A percentile compares a stretch with the other conserved stretches of the same genome.
phyloP scores from a whole-genome alignment of 2,888 invertebrate genomes.

The Drosophila percnosoma region DNA sequence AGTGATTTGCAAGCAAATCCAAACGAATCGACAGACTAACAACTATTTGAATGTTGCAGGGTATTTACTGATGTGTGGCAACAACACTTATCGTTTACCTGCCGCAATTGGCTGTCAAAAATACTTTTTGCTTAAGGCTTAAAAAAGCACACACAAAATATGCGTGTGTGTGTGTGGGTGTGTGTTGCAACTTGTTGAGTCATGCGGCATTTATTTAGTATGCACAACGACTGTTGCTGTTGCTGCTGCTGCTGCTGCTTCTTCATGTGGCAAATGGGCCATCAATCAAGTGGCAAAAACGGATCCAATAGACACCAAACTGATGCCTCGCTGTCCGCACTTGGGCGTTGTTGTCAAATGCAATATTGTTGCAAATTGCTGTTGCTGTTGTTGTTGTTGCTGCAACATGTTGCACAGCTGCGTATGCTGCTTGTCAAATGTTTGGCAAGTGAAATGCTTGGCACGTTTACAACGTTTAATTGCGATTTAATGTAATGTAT shows the following conservation, averaged over 20 bases:
- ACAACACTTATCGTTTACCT: constrained; percentile 11
- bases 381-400: constrained; percentile 5
- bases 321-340: constrained; percentile 14
- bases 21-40: constrained; percentile 24
- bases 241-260: constrained; percentile 2
- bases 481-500: constrained; percentile 67
- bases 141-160: constrained; percentile 14
- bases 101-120: constrained; percentile 36
- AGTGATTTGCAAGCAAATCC: constrained; percentile 16
- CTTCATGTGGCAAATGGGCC: constrained; percentile 43
- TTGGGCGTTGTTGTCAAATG: constrained; percentile 31
- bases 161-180: constrained; percentile 23
- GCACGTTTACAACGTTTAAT: constrained; percentile 52
- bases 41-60: constrained; percentile 28
- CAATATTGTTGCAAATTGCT: constrained; percentile 7
- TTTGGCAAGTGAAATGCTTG: constrained; percentile 64
- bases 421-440: constrained; percentile 48
- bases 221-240: constrained; percentile 47
- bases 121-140: constrained; percentile 8
- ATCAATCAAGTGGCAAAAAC: constrained; percentile 66
- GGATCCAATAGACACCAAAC: constrained; percentile 41
- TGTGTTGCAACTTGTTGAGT: constrained; percentile 77
- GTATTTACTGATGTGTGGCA: constrained; percentile 25
- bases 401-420: constrained; percentile 52
- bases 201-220: constrained; percentile 65